Evolutionary conservation across 2,797 vertebrate genomes (phyloP).

Genomic region (Pseudotriccus pelzelni): DNA sequence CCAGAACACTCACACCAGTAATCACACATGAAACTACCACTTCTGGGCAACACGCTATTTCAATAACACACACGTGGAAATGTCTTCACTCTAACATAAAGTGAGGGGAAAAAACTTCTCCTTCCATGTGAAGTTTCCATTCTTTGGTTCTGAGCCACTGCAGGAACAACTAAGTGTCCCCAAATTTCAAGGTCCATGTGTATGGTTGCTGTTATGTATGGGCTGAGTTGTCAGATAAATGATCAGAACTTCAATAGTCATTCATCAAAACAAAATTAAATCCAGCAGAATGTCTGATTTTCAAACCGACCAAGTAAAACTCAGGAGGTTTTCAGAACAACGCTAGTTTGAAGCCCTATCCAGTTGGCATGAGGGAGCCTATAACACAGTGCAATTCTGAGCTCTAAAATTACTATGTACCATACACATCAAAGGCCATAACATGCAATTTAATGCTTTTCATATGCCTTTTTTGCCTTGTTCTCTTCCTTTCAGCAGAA

Average conservation of each 20-base stretch:
- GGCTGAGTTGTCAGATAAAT: not conserved
- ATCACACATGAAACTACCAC: rapidly evolving
- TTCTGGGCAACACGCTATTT: not conserved
- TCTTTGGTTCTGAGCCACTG: not conserved
- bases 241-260: not conserved
- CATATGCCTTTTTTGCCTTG: not conserved
- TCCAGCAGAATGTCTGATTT: not conserved
- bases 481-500: not conserved
- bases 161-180: not conserved
- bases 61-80: rapidly evolving
- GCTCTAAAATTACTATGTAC: not conserved
- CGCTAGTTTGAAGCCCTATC: not conserved
- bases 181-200: not conserved
- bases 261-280: not conserved
- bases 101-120: not conserved
- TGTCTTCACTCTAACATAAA: not conserved
- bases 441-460: not conserved
- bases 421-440: not conserved
- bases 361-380: not conserved
- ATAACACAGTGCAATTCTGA: not conserved
- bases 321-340: not conserved
- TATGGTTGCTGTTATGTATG: not conserved
- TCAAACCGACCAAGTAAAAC: not conserved
- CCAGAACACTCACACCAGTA: not conserved
- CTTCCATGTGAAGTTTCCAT: not conserved